Evolutionary conservation across 2,113 vertebrate genomes (phyloP).

Genomic region (Pteruthius melanotis): DNA sequence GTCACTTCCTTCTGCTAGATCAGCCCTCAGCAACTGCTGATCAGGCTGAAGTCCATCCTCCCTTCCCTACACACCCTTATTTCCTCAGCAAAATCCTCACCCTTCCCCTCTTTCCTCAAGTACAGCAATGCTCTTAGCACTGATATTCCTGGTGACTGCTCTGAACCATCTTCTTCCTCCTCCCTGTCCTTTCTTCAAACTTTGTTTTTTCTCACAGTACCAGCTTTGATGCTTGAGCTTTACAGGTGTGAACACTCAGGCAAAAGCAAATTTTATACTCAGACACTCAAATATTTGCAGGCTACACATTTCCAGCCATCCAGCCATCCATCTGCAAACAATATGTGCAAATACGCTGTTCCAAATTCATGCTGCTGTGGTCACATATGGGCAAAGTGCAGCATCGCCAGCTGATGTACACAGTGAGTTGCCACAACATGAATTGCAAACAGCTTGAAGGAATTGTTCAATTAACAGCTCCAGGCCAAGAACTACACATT

Average conservation of each 20-base stretch:
- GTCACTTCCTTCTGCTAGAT: background rate
- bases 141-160: background rate
- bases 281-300: conserved; percentile 7
- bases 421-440: background rate
- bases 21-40: background rate
- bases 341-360: background rate
- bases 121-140: background rate
- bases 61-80: background rate
- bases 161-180: background rate
- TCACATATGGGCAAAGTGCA: background rate
- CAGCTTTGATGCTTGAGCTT: background rate
- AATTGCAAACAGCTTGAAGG: conserved; percentile 3
- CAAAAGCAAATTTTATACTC: background rate
- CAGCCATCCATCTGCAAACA: background rate
- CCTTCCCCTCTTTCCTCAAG: background rate
- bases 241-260: background rate
- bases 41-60: background rate
- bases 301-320: background rate
- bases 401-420: background rate
- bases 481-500: background rate
- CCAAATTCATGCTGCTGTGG: background rate
- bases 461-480: background rate
- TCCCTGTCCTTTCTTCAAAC: background rate
- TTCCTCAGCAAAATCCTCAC: background rate
- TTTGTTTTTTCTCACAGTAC: background rate